A percentile compares a stretch with the other conserved stretches of the same genome.
Evolutionary conservation across 2,797 vertebrate species (phyloP).

Genomic region (Lagorchestes hirsutus): DNA sequence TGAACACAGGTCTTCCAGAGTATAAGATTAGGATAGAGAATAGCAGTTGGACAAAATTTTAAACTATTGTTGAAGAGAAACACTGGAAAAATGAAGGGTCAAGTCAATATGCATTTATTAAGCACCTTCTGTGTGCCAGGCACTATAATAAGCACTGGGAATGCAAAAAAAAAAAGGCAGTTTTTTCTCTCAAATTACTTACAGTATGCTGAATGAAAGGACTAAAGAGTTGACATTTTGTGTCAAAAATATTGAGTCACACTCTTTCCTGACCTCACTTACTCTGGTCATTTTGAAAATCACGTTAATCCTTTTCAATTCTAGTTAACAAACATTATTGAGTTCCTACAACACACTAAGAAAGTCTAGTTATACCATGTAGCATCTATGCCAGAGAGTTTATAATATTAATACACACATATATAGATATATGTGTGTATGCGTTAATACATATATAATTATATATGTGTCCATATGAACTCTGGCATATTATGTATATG

Average conservation of each 20-base stretch:
- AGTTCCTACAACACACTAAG: background rate
- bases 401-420: background rate
- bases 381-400: background rate
- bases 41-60: background rate
- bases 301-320: constrained; percentile 6
- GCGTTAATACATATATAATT: no score
- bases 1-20: background rate
- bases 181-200: no score
- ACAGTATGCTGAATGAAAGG: background rate
- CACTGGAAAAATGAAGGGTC: background rate
- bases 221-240: no score
- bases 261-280: no score
- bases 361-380: background rate
- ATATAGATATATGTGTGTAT: no score
- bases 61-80: background rate
- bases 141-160: no score
- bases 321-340: constrained; percentile 3
- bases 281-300: constrained; percentile 45
- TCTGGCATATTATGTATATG: no score
- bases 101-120: background rate
- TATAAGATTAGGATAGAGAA: background rate
- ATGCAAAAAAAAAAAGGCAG: background rate
- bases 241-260: no score
- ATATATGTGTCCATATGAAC: no score
- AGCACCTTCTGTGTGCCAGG: no score